Conservation (phyloP, 1,140 invertebrate species). For the Apis florea region DNA sequence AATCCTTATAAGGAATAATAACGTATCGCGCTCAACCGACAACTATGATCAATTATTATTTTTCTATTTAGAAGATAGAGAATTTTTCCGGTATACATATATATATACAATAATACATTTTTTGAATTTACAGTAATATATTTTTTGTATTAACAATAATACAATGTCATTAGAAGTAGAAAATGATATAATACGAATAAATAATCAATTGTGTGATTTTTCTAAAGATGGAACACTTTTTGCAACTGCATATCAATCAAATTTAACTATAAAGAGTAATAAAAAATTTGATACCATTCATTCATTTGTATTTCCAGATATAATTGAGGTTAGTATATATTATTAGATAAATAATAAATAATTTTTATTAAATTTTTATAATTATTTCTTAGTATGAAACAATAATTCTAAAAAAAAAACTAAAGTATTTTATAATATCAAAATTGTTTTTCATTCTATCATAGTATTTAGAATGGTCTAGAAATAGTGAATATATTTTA, state of each 20-base stretch:
- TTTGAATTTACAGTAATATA: too few relatives aligned
- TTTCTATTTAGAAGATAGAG: too few relatives aligned
- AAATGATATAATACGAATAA: constrained; percentile 58
- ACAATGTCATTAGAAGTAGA: constrained; percentile 12
- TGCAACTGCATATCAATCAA: constrained; percentile 71
- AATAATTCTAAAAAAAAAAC: neutral
- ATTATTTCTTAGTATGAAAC: constrained; percentile 14
- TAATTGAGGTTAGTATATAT: constrained; percentile 75
- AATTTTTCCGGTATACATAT: too few relatives aligned
- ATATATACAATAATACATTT: neutral
- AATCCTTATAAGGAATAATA: too few relatives aligned
- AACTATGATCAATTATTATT: too few relatives aligned
- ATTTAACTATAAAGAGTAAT: constrained; percentile 69
- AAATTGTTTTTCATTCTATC: constrained; percentile 43
- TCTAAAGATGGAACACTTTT: constrained; percentile 73
- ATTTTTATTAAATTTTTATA: constrained; percentile 9
- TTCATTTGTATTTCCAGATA: constrained; percentile 69
- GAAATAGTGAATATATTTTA: constrained; percentile 72
- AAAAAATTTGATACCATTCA: constrained; percentile 60
- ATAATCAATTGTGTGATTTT: constrained; percentile 75
- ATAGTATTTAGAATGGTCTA: constrained; percentile 76
- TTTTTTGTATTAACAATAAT: neutral
- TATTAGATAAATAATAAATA: constrained; percentile 8
- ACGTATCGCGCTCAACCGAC: too few relatives aligned
- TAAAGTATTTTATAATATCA: constrained; percentile 21